Percentiles rank a stretch among this genome's conserved stretches.
Conservation (phyloP, 2,888 invertebrate species). For the Phorcus lineatus region DNA sequence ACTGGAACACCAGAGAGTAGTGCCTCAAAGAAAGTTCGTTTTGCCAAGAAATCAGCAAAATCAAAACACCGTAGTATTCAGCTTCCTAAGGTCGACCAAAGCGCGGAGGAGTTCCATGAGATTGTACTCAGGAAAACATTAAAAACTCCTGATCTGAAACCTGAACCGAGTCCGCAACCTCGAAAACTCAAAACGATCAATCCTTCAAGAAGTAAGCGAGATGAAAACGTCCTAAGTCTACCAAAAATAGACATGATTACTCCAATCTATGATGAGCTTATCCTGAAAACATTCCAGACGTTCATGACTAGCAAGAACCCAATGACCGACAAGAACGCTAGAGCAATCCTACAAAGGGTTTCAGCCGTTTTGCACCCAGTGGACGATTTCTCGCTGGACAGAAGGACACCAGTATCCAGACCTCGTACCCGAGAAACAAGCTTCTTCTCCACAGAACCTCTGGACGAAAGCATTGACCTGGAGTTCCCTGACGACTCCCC, state of each 20-base stretch:
- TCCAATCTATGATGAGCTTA: constrained; percentile 60
- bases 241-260: constrained; percentile 64
- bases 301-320: constrained; percentile 40
- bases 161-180: too few species aligned
- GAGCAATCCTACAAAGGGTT: not conserved
- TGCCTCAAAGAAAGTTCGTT: constrained; percentile 1
- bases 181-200: not conserved
- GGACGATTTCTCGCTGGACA: not conserved
- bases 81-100: not conserved
- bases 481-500: not conserved
- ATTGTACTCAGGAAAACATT: not conserved
- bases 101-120: not conserved
- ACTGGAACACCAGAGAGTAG: not conserved
- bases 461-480: not conserved
- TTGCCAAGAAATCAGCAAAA: not conserved
- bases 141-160: too few species aligned
- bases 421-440: not conserved
- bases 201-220: not conserved
- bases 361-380: not conserved
- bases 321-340: not conserved
- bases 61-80: not conserved
- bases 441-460: not conserved
- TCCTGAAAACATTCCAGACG: constrained; percentile 59
- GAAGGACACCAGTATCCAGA: not conserved
- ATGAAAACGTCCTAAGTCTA: constrained; percentile 41